These are phyloP conservation scores for Campylomormyrus numenius DNA, from an alignment of 2,113 vertebrate species.

Conservation along the genomic window DNA sequence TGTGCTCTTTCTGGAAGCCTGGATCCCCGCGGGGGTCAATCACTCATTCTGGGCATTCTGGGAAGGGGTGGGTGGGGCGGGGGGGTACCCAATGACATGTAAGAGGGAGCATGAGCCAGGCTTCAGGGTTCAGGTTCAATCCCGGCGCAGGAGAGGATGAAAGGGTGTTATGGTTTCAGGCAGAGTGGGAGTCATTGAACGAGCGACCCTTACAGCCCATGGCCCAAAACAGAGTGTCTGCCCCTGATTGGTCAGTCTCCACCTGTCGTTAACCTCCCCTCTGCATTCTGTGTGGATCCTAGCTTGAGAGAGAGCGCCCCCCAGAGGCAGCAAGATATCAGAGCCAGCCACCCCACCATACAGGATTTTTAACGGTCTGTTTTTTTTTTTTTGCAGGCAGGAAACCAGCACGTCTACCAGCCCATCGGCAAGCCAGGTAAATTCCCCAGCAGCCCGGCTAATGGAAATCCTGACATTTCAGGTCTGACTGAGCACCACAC, in stretches of 20 bases:
- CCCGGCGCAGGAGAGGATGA: neutral
- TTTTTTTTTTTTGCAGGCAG: constrained; percentile 64
- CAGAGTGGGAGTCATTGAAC: neutral
- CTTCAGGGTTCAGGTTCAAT: neutral
- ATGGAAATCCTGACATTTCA: neutral
- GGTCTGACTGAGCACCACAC: neutral
- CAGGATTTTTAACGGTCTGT: constrained; percentile 25
- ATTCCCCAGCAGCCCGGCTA: constrained; percentile 6
- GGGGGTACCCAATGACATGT: neutral
- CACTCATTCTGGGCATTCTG: neutral
- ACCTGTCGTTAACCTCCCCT: neutral
- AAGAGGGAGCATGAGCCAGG: neutral
- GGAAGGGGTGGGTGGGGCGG: neutral
- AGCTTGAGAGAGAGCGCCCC: neutral
- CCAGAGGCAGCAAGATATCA: neutral
- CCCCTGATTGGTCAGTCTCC: neutral
- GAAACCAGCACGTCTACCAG: constrained; percentile 96
- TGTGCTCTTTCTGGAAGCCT: no score
- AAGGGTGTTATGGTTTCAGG: neutral
- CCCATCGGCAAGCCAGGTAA: constrained; percentile 95
- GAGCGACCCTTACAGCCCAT: neutral
- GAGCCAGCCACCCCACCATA: neutral
- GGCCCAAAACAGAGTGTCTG: neutral
- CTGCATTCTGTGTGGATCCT: neutral
- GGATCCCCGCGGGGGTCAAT: no score